Evolutionary conservation across 1,140 invertebrate genomes (phyloP).

Genomic region (Pteromalus puparum): DNA sequence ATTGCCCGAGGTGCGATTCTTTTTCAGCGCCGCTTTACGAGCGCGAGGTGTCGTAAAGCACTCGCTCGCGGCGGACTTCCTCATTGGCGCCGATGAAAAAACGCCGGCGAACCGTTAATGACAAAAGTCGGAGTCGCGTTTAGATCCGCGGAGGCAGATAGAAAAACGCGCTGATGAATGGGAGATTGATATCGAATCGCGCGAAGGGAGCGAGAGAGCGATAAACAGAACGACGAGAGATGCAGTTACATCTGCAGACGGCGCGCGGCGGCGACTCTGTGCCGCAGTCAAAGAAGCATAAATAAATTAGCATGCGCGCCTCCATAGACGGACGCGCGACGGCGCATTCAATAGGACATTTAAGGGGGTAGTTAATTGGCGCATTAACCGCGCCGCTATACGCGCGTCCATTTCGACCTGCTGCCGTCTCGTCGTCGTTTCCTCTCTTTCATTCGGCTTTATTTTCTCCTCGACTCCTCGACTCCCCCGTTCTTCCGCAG

Average conservation of each 20-base stretch:
- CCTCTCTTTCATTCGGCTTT: background rate
- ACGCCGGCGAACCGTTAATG: background rate
- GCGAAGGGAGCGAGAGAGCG: too few species aligned
- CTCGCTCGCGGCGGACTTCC: too few species aligned
- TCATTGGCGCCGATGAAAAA: too few species aligned
- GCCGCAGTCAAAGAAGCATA: conserved; percentile 45
- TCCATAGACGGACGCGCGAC: conserved; percentile 1
- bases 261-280: conserved; percentile 13
- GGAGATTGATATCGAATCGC: conserved; percentile 25
- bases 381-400: conserved; percentile 54
- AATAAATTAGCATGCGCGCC: conserved; percentile 55
- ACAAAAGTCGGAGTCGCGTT: conserved; percentile 1
- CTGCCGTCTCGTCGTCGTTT: background rate
- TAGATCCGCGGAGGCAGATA: conserved; percentile 14
- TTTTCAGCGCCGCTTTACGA: background rate
- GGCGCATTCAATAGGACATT: conserved; percentile 51
- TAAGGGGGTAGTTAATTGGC: conserved; percentile 58
- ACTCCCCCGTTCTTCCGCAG: too few species aligned
- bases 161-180: conserved; percentile 36
- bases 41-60: too few species aligned
- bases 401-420: conserved; percentile 8
- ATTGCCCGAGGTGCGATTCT: background rate
- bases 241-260: conserved; percentile 19
- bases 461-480: background rate
- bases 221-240: background rate